Evolutionary conservation across 2,113 vertebrate species (phyloP).

Genomic region (Arothron firmamentum): DNA sequence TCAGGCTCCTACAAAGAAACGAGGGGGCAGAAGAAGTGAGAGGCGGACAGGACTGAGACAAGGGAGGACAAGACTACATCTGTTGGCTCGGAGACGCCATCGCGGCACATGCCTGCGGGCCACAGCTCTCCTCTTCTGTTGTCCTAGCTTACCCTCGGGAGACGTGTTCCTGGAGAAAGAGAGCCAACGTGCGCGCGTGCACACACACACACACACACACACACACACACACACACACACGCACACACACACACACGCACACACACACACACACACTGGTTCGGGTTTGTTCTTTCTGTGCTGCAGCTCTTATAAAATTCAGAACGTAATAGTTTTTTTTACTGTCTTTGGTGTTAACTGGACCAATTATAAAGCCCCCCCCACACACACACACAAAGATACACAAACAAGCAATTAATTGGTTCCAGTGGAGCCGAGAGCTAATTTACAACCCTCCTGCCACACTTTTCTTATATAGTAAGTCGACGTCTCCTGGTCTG

Average conservation of each 20-base stretch:
- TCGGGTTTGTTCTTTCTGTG: constrained; percentile 10
- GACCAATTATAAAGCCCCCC: constrained; percentile 53
- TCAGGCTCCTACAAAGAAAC: constrained; percentile 2
- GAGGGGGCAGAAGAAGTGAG: not conserved
- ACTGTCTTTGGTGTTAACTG: constrained; percentile 49
- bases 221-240: constrained; percentile 4
- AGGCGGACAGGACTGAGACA: constrained; percentile 8
- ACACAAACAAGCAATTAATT: constrained; percentile 71
- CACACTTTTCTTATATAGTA: constrained; percentile 39
- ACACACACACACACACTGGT: constrained; percentile 1
- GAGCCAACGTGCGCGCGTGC: constrained; percentile 6
- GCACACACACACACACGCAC: not conserved
- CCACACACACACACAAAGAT: constrained; percentile 18
- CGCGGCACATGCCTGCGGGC: constrained; percentile 54
- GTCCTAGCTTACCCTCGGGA: constrained; percentile 47
- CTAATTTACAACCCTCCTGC: constrained; percentile 68
- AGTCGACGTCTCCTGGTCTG: constrained; percentile 28
- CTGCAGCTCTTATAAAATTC: not conserved
- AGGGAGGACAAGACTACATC: constrained; percentile 29
- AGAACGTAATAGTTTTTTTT: no score
- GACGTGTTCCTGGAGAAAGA: constrained; percentile 27
- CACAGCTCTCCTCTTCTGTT: constrained; percentile 40
- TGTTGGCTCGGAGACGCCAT: constrained; percentile 60
- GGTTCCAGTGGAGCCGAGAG: constrained; percentile 69
- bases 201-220: constrained; percentile 1